Evolutionary conservation across 2,888 invertebrate species (phyloP), one percentile per base, ranked within the genome.

Genomic region (Plagodis dolabraria): DNA sequence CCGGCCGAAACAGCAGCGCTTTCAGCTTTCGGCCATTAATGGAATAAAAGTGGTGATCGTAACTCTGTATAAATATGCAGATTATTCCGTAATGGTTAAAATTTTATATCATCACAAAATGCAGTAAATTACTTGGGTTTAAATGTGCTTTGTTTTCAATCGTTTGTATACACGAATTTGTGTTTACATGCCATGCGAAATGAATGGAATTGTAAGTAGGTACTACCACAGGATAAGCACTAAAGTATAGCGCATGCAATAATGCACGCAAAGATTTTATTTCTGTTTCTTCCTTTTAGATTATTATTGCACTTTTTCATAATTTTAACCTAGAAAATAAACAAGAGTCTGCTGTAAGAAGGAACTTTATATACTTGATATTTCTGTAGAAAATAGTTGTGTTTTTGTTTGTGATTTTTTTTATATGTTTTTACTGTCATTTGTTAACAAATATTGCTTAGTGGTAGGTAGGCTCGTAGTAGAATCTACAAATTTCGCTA

Each of bases 21-120:
- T 53, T 60, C 34, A 54, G 49, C 48, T 56, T 61, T 53, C 60
- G 56, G 56, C 33, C 8, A 53, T 58, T 55, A 54, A 58, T 52
- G 46, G 49, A 49, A 36, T 58, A 54, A 44, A 54, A 58, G 57
- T 62, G 57, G 50, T 51, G 62, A 55, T 53, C 11, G 36, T 48
- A 35, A 44, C 33, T 22, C 22, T 48, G 54, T 62, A 51, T 54
- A 47, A 57, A 54, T 51, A 54, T 57, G 52, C 43, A 51, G 36
- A 50, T 42, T 49, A 44, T 58, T 46, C 45, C 12, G 40, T 42
- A 35, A 46, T 36, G 35, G 53, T 45, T 50, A 9, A 47, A 60
- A 54, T 35, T 12, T 49, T 59, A 43, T 36, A 12, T 33, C 35
- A 52, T 51, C 40, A 8, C 44, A 45, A 44, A 50, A 36, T 38